A percentile compares a stretch with the other conserved stretches of the same genome.
Conservation (phyloP, 2,797 vertebrate species). For the Bradypus variegatus region DNA sequence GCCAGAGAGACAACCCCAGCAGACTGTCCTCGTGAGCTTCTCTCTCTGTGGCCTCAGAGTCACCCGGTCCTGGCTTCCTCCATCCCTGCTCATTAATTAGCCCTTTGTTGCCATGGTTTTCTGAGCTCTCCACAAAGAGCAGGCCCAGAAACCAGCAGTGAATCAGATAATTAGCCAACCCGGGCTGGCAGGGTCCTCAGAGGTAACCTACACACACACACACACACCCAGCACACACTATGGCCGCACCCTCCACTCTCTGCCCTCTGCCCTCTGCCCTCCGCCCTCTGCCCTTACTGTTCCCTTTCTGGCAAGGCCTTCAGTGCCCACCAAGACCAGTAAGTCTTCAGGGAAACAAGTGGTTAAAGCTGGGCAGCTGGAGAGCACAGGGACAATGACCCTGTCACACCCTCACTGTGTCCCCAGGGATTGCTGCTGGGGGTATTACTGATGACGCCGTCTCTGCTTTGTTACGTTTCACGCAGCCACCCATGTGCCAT, state of each 20-base stretch:
- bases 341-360: not conserved
- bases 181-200: not conserved
- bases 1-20: not conserved
- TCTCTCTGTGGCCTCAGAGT: not conserved
- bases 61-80: not conserved
- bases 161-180: not conserved
- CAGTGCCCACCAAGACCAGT: not conserved
- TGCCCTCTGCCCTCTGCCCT: not conserved
- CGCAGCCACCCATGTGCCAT: fast-evolving
- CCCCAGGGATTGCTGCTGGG: fast-evolving
- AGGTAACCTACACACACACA: not conserved
- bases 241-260: not conserved
- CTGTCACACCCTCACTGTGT: fast-evolving
- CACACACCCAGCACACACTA: not conserved
- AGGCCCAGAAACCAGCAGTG: not conserved
- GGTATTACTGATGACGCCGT: too few species aligned
- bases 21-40: not conserved
- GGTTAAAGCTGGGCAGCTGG: not conserved
- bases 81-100: not conserved
- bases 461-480: fast-evolving
- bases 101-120: conserved; percentile 24
- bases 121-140: not conserved
- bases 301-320: not conserved
- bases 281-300: too few species aligned
- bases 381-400: not conserved